phyloP scores from a whole-genome alignment of 2,113 vertebrate species.

The Corydoras sp. region DNA sequence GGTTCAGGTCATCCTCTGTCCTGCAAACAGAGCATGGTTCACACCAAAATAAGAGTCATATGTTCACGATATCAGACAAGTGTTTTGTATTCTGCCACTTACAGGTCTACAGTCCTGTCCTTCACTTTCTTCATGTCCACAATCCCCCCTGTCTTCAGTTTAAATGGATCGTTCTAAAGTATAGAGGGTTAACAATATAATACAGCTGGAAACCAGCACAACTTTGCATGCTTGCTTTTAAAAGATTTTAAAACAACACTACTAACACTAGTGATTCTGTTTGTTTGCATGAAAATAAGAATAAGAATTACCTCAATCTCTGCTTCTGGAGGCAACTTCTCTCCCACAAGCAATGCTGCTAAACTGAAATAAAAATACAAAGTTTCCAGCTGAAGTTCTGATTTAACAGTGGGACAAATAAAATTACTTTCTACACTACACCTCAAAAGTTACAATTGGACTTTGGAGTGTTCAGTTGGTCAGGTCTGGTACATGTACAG shows the following conservation, averaged over 20 bases:
- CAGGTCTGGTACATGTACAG: no score
- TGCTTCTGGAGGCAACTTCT: conserved; percentile 73
- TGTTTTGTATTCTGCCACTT: conserved; percentile 39
- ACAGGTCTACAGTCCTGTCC: conserved; percentile 88
- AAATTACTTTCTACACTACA: no score
- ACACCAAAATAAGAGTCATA: background rate
- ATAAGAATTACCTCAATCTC: conserved; percentile 59
- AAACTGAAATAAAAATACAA: conserved; percentile 61
- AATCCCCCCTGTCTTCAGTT: conserved; percentile 90
- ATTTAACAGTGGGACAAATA: no score
- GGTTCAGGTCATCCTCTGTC: conserved; percentile 87
- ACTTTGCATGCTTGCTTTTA: no score
- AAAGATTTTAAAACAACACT: background rate
- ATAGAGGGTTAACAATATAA: conserved; percentile 2
- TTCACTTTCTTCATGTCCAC: conserved; percentile 98
- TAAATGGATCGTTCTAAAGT: conserved; percentile 88
- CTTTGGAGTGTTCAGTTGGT: no score
- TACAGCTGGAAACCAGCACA: background rate
- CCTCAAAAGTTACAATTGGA: no score
- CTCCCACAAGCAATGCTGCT: conserved; percentile 83
- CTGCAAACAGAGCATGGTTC: conserved; percentile 52
- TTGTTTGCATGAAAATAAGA: background rate
- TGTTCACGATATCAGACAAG: background rate
- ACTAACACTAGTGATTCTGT: background rate
- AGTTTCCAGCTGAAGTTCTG: background rate